These are phyloP conservation scores for Acropora tenuis DNA, from an alignment of 64 coral and sea anemone species.

Conservation along the genomic window DNA sequence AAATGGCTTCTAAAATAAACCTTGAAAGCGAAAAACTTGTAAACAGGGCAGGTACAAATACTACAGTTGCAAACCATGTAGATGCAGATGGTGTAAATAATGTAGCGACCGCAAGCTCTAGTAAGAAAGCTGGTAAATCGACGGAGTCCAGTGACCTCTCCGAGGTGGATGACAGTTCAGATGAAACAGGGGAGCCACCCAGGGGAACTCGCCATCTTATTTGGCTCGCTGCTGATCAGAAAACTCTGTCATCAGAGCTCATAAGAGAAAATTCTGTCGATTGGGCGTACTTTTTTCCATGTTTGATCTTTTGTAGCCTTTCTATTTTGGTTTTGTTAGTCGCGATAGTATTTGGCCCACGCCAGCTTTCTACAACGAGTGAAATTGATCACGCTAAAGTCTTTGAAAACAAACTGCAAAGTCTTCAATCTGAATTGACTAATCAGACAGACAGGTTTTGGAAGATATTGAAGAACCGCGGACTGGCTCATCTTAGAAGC, in stretches of 20 bases:
- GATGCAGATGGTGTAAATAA: background rate
- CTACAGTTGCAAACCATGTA: background rate
- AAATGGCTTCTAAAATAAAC: background rate
- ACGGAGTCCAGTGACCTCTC: too few species aligned
- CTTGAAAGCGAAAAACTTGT: background rate
- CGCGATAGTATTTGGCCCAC: background rate
- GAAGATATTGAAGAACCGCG: slow-evolving; percentile 61
- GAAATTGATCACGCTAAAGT: slow-evolving; percentile 27
- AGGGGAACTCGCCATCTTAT: too few species aligned
- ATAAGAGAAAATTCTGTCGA: too few species aligned
- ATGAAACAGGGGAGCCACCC: too few species aligned
- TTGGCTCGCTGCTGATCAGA: too few species aligned
- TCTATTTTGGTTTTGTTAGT: background rate
- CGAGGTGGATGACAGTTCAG: too few species aligned
- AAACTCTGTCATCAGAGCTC: too few species aligned
- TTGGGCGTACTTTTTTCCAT: too few species aligned
- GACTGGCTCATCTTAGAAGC: slow-evolving; percentile 54
- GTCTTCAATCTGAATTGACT: slow-evolving; percentile 40
- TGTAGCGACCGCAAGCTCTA: too few species aligned
- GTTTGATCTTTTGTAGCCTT: background rate
- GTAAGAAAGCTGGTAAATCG: too few species aligned
- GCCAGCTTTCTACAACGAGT: background rate
- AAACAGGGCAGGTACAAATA: background rate
- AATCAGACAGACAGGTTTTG: slow-evolving; percentile 69
- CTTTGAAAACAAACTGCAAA: slow-evolving; percentile 41